A percentile compares a stretch with the other conserved stretches of the same genome.
phyloP scores from a whole-genome alignment of 2,797 vertebrate species.

The Rhinophrynus dorsalis region DNA sequence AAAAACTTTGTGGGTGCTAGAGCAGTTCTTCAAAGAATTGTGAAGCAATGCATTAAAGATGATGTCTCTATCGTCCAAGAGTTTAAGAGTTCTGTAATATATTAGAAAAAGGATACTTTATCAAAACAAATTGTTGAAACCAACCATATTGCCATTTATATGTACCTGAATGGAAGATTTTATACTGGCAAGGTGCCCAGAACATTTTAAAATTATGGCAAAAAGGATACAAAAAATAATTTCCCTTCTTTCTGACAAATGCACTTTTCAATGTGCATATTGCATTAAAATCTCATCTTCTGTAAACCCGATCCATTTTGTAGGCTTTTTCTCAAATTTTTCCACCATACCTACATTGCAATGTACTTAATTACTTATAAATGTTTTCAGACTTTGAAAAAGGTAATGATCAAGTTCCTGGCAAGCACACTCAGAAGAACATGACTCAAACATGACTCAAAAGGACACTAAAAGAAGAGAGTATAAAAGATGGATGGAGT shows the following conservation, averaged over 20 bases:
- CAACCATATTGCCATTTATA: conserved; percentile 17
- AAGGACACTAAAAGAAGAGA: no score
- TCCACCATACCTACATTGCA: conserved; percentile 3
- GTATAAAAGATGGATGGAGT: no score
- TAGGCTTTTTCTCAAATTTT: conserved; percentile 9
- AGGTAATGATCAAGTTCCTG: conserved; percentile 8
- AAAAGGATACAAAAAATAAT: conserved; percentile 17
- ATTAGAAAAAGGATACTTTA: no score
- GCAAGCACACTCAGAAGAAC: conserved; percentile 4
- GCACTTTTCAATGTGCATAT: conserved; percentile 7
- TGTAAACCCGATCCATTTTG: conserved; percentile 6
- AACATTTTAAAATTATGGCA: conserved; percentile 16
- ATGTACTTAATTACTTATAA: conserved; percentile 13
- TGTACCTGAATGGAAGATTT: conserved; percentile 35
- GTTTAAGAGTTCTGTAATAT: no score
- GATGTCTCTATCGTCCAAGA: no score
- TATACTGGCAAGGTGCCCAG: conserved; percentile 23
- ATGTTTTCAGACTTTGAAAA: conserved; percentile 5
- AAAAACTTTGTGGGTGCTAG: no score
- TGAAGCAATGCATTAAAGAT: no score
- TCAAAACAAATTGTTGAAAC: no score
- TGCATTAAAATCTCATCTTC: conserved; percentile 9
- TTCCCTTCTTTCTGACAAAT: conserved; percentile 36
- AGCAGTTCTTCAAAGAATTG: no score
- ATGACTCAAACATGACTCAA: no score